Percentiles rank a stretch among this genome's conserved stretches.
These are phyloP conservation scores for Rhogogaster chlorosoma DNA, from an alignment of 2,888 invertebrate species.

Conservation along the genomic window DNA sequence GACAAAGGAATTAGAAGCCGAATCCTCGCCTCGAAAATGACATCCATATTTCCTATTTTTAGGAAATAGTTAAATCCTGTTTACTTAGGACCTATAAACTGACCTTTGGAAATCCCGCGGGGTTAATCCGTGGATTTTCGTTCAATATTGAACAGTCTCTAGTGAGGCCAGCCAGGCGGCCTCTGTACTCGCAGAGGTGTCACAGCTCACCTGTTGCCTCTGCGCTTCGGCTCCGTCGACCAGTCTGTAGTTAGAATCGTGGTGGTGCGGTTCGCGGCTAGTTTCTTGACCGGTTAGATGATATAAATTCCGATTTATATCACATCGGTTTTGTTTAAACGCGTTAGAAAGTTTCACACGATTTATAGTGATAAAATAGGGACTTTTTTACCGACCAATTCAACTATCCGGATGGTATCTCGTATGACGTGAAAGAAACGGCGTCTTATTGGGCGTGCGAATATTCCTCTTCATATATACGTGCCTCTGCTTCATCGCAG, in stretches of 20 bases:
- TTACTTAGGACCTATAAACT: not conserved
- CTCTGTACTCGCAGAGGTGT: conserved; percentile 59
- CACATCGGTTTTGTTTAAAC: not conserved
- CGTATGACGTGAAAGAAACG: not conserved
- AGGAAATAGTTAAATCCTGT: not conserved
- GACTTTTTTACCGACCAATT: not conserved
- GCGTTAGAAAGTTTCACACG: not conserved
- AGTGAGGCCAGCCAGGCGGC: not conserved
- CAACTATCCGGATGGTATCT: not conserved
- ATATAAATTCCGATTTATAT: conserved; percentile 2
- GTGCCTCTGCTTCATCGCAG: not conserved
- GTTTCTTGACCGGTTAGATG: conserved; percentile 12
- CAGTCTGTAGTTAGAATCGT: conserved; percentile 45
- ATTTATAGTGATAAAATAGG: conserved; percentile 11
- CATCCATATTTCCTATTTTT: not conserved
- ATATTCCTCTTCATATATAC: not conserved
- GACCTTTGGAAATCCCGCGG: not conserved
- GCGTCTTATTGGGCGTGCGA: conserved; percentile 32
- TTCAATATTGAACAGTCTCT: not conserved
- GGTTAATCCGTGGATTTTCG: conserved; percentile 10
- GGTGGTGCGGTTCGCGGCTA: conserved; percentile 41
- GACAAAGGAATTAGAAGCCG: not conserved
- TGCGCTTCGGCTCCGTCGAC: conserved; percentile 26
- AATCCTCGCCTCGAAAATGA: not conserved
- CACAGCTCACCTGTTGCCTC: conserved; percentile 69